Conservation (phyloP, 2,888 invertebrate species). For the Trichogramma dendrolimi region DNA sequence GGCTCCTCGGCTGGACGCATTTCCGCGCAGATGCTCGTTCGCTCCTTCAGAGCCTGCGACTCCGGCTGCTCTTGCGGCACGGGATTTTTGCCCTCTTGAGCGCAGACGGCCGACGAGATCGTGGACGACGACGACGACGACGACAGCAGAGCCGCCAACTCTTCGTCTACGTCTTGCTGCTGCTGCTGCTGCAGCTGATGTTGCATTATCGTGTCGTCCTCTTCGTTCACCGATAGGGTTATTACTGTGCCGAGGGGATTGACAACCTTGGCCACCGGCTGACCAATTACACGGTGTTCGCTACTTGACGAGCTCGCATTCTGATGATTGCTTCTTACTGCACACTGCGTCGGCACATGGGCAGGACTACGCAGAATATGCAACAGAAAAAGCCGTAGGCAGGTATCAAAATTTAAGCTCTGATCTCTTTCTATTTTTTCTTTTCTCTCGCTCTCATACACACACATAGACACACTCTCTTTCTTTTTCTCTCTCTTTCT, state of each 20-base stretch:
- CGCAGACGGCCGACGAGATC: neutral
- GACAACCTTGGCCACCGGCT: slow-evolving; percentile 66
- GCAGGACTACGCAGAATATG: too few relatives aligned
- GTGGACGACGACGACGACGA: neutral
- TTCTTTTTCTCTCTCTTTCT: too few relatives aligned
- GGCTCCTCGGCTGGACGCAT: slow-evolving; percentile 48
- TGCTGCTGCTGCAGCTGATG: slow-evolving; percentile 42
- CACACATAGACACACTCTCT: too few relatives aligned
- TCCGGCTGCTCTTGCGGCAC: slow-evolving; percentile 29
- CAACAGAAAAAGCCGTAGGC: slow-evolving; percentile 82
- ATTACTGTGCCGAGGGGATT: slow-evolving; percentile 74
- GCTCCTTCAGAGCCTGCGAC: slow-evolving; percentile 42
- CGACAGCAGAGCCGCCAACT: slow-evolving; percentile 40
- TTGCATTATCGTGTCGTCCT: slow-evolving; percentile 40
- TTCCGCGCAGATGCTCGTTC: slow-evolving; percentile 49
- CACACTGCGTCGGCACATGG: slow-evolving; percentile 60
- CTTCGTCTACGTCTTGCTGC: slow-evolving; percentile 48
- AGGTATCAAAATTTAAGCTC: slow-evolving; percentile 54
- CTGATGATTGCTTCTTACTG: slow-evolving; percentile 33
- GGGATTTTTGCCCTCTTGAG: neutral
- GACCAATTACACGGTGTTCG: slow-evolving; percentile 41
- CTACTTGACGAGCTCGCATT: too few relatives aligned
- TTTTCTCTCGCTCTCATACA: slow-evolving; percentile 7
- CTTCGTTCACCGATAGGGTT: slow-evolving; percentile 52
- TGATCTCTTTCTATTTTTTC: slow-evolving; percentile 31